Evolutionary conservation across 2,113 vertebrate genomes (phyloP), one percentile per base, ranked within the genome.

Genomic region (Oryzias woworae): DNA sequence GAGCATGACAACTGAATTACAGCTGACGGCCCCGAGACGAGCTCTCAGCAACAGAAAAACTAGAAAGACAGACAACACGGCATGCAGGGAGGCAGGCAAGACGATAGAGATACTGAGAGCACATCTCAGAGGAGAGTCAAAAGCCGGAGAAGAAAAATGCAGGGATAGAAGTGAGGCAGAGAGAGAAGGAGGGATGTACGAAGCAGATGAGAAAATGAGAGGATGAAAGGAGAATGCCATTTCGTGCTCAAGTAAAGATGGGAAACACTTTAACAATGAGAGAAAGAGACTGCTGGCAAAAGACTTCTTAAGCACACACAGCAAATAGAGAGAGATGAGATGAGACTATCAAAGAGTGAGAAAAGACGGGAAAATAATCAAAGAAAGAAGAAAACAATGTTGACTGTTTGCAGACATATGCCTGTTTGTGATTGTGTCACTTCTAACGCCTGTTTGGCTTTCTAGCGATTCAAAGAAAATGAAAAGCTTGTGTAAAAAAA

Each of bases 1-100:
- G 76, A 85, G 68, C 72, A 72, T 84, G 84, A 87, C 83, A 87
- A 81, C 71, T 88, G 85, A 88, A 92, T 88, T 88, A 80, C 73
- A 80, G 75, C 75, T 82, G 84, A 87, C 73, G 62, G 85, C 61
- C 64, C 70, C 46, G 80, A 75, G 70, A 83, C 79, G 76, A 80
- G 79, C 63, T 82, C 77, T 71, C 62, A 75, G 66, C 62, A 41
- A 77, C 52, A 75, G 67, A 78, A 64, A 62, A 82, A 81, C 78
- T 58, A 68, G 80, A 81, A 58, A 77, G 72, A 73, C 57, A 71
- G 78, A 81, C 75, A 77, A 65, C 43, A 44, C 16, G 4, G 55
- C 62, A 26, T 26, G 44, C 23, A 52, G 65, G 43, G 75, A 77
- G 64, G 70, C 42, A 65, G 67, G 24, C 47, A 2, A 58, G 46